These are phyloP conservation scores for Orius insidiosus DNA, from an alignment of 1,140 invertebrate species.

Conservation along the genomic window DNA sequence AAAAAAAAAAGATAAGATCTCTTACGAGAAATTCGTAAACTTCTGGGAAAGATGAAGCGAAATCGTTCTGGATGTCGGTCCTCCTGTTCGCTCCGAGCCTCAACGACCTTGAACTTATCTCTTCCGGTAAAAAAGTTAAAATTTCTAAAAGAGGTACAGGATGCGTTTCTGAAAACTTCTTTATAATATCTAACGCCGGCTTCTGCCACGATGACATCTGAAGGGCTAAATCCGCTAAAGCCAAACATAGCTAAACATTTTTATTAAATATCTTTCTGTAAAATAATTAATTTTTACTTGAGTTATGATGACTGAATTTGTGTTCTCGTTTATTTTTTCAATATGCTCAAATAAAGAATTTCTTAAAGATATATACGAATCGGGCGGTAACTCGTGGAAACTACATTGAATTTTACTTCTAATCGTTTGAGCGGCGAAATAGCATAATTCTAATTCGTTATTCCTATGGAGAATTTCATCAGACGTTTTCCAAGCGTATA, in stretches of 20 bases:
- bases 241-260: conserved; percentile 69
- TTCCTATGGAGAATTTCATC: conserved; percentile 82
- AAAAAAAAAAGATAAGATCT: conserved; percentile 15
- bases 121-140: conserved; percentile 87
- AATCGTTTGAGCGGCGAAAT: conserved; percentile 98
- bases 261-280: conserved; percentile 20
- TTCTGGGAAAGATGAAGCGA: conserved; percentile 44
- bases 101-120: conserved; percentile 67
- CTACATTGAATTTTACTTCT: conserved; percentile 84
- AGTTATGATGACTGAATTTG: conserved; percentile 69
- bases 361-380: conserved; percentile 66
- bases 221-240: conserved; percentile 81
- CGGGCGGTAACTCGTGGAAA: conserved; percentile 79
- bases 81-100: conserved; percentile 80
- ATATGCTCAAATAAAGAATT: conserved; percentile 87
- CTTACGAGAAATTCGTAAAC: conserved; percentile 55
- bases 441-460: conserved; percentile 75
- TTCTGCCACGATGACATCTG: conserved; percentile 87
- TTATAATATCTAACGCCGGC: conserved; percentile 70
- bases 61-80: conserved; percentile 59
- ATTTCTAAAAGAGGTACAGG: conserved; percentile 76
- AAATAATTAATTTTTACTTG: conserved; percentile 36
- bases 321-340: conserved; percentile 61
- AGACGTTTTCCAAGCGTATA: conserved; percentile 87
- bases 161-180: conserved; percentile 40